Evolutionary conservation across 2,113 vertebrate genomes (phyloP).

Genomic region (Piprites chloris): DNA sequence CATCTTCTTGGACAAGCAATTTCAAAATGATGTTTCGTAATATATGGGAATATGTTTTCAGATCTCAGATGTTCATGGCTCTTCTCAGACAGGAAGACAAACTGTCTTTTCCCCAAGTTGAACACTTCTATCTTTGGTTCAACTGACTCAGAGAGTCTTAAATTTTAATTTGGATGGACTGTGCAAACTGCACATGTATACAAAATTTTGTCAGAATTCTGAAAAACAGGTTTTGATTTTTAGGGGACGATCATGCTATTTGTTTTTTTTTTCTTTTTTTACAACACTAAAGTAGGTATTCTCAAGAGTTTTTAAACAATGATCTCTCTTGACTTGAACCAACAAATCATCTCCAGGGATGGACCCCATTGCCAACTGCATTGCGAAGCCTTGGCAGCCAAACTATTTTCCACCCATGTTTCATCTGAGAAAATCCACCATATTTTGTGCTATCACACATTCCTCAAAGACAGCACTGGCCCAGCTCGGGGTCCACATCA

Average conservation of each 20-base stretch:
- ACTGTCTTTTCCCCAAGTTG: not conserved
- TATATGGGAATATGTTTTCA: not conserved
- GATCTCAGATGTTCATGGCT: not conserved
- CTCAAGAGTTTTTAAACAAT: not conserved
- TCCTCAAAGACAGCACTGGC: not conserved
- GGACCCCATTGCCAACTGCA: not conserved
- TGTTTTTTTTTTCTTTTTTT: not conserved
- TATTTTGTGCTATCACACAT: not conserved
- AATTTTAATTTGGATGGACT: not conserved
- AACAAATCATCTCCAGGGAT: not conserved
- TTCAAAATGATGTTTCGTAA: not conserved
- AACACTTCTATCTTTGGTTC: not conserved
- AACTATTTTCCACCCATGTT: not conserved
- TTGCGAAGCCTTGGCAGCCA: not conserved
- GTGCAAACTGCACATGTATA: not conserved
- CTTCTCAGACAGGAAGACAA: not conserved
- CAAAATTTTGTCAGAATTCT: not conserved
- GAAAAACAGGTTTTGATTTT: not conserved
- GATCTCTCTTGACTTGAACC: not conserved
- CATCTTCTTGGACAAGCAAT: not conserved
- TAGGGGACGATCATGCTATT: rapidly evolving
- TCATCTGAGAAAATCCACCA: not conserved
- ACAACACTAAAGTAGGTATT: not conserved
- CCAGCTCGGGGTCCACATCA: not conserved
- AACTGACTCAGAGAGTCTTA: not conserved